Percentiles rank a stretch among this genome's conserved stretches.
Evolutionary conservation across 2,113 vertebrate genomes (phyloP).

Genomic region (Aythya baeri): DNA sequence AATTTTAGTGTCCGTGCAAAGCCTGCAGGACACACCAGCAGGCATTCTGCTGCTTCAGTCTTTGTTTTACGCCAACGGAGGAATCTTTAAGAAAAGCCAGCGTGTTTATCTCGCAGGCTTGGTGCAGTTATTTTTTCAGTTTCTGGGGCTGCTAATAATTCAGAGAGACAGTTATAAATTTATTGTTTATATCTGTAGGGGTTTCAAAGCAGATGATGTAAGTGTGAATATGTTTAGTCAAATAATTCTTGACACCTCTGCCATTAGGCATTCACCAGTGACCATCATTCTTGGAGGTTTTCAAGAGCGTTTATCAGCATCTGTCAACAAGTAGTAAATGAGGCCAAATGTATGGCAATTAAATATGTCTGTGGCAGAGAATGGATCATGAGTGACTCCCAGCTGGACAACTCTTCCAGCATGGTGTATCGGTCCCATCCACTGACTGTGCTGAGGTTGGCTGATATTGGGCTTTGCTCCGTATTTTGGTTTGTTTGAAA

Average conservation of each 20-base stretch:
- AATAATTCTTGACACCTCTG: background rate
- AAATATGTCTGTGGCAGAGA: background rate
- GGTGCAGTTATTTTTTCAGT: background rate
- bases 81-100: background rate
- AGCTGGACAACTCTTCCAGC: background rate
- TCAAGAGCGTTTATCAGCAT: conserved; percentile 13
- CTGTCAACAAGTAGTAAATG: conserved; percentile 60
- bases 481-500: background rate
- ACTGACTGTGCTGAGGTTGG: background rate
- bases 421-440: background rate
- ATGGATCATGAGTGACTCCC: background rate
- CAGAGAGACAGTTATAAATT: background rate
- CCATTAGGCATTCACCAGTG: background rate
- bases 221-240: background rate
- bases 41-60: background rate
- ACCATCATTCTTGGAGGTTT: background rate
- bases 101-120: background rate
- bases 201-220: background rate
- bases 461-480: background rate
- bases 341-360: conserved; percentile 22
- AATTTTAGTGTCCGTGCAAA: background rate
- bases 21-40: too few relatives aligned
- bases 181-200: background rate
- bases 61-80: background rate
- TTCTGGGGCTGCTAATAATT: background rate